Percentiles rank a stretch among this genome's conserved stretches.
Evolutionary conservation across 2,113 vertebrate genomes (phyloP).

Genomic region (Ailuropoda melanoleuca): DNA sequence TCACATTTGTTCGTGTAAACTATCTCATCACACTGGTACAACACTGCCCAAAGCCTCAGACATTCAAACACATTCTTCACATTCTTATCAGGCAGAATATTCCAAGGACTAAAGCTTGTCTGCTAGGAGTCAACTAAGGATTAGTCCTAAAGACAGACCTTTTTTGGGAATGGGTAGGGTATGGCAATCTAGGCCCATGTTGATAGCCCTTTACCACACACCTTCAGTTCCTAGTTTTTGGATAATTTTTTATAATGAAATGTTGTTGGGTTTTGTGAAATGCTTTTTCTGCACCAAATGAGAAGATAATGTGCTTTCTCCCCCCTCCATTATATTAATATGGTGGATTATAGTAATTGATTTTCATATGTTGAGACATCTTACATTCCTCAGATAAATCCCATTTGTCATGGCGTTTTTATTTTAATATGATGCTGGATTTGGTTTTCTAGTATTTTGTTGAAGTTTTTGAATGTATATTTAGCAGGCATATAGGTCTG

Average conservation of each 20-base stretch:
- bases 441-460: background rate
- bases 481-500: background rate
- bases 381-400: background rate
- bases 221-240: background rate
- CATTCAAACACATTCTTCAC: background rate
- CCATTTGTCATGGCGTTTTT: background rate
- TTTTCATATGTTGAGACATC: background rate
- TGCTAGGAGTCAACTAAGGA: background rate
- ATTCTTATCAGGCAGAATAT: background rate
- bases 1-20: background rate
- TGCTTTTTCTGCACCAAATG: background rate
- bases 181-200: background rate
- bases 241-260: background rate
- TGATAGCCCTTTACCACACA: background rate
- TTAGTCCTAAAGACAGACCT: background rate
- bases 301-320: background rate
- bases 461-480: background rate
- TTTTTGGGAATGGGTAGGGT: background rate
- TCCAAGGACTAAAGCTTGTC: background rate
- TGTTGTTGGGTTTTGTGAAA: background rate
- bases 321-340: background rate
- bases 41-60: background rate
- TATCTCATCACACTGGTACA: background rate
- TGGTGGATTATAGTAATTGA: background rate
- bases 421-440: background rate